Conservation (phyloP, 2,888 invertebrate species). For the Nymphalis polychloros region DNA sequence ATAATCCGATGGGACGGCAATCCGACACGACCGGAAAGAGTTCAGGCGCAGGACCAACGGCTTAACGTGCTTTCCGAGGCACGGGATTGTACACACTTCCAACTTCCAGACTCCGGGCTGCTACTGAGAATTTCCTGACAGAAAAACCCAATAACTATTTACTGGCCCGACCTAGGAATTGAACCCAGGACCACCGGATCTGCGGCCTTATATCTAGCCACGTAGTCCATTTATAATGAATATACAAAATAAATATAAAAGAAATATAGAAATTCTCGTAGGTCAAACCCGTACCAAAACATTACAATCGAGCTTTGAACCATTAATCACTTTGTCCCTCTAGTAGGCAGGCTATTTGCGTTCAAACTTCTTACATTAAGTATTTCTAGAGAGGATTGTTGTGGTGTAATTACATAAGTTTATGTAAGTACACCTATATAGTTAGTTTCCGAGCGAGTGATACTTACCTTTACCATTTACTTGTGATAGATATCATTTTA, state of each 20-base stretch:
- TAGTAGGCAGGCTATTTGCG: conserved; percentile 18
- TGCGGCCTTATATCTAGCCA: too few relatives aligned
- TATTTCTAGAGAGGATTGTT: conserved; percentile 16
- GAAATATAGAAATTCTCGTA: background rate
- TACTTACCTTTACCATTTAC: background rate
- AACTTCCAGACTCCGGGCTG: too few relatives aligned
- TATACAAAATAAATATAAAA: background rate
- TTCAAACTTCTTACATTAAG: conserved; percentile 24
- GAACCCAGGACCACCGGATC: too few relatives aligned
- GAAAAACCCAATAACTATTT: too few relatives aligned
- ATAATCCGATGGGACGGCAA: too few relatives aligned
- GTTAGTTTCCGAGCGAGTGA: background rate
- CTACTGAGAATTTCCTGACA: too few relatives aligned
- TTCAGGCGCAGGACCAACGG: too few relatives aligned
- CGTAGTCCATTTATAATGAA: background rate
- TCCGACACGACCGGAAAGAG: too few relatives aligned
- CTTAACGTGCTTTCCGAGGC: too few relatives aligned
- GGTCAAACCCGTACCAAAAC: background rate
- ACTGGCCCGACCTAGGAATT: too few relatives aligned
- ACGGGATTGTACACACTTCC: too few relatives aligned
- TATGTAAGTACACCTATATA: background rate
- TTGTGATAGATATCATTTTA: too few relatives aligned
- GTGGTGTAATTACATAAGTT: conserved; percentile 10
- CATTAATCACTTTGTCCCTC: conserved; percentile 6
- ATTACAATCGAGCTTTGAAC: background rate